Percentiles rank a stretch among this genome's conserved stretches.
phyloP scores from a whole-genome alignment of 2,113 vertebrate species.

The Cephalopholis sonnerati region DNA sequence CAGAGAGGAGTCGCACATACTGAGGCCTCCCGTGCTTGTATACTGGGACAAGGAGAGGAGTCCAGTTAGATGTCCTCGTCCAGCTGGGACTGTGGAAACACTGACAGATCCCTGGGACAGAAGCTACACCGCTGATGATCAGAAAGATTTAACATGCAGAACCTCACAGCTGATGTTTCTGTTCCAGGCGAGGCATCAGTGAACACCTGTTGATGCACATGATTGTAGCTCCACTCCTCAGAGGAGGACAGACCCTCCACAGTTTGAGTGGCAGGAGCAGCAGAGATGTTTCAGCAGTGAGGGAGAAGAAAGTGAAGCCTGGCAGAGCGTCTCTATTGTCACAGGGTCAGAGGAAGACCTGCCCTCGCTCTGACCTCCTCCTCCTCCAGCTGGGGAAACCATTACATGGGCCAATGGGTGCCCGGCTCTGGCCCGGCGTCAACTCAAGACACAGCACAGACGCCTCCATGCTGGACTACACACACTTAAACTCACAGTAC shows the following conservation, averaged over 20 bases:
- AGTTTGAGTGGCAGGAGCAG: conserved; percentile 55
- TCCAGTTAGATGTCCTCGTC: too few species aligned
- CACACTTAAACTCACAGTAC: neutral
- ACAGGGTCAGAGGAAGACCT: conserved; percentile 28
- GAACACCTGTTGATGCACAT: neutral
- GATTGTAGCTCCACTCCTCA: neutral
- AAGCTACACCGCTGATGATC: neutral
- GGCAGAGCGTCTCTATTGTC: conserved; percentile 67
- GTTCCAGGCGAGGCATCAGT: neutral
- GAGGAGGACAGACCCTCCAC: neutral
- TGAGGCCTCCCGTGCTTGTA: too few species aligned
- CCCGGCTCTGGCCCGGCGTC: conserved; percentile 46
- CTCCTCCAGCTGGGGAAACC: conserved; percentile 63
- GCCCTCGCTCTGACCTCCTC: conserved; percentile 56
- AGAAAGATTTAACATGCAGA: conserved; percentile 4
- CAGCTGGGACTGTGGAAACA: too few species aligned
- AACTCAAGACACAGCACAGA: conserved; percentile 17
- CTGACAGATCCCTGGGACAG: neutral
- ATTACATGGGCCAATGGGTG: conserved; percentile 62
- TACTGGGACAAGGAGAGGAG: too few species aligned
- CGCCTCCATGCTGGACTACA: conserved; percentile 24
- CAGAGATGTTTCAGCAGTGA: conserved; percentile 46
- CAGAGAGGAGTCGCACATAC: too few species aligned
- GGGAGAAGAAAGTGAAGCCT: conserved; percentile 47
- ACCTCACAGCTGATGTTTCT: neutral